phyloP scores from a whole-genome alignment of 2,797 vertebrate species.

The Sebastes trivittatus region DNA sequence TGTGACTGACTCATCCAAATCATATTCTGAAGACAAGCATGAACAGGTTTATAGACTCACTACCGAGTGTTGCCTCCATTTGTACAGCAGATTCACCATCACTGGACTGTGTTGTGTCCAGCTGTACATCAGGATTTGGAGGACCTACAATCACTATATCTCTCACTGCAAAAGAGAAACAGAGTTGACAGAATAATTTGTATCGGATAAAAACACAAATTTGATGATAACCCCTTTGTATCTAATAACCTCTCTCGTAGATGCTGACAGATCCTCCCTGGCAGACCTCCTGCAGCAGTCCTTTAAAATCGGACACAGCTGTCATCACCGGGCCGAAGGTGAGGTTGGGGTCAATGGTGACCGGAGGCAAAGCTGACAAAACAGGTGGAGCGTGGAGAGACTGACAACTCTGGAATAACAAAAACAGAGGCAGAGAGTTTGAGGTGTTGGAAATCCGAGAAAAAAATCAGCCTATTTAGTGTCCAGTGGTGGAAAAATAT shows the following conservation, averaged over 20 bases:
- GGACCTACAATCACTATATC: slow-evolving; percentile 69
- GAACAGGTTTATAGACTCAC: slow-evolving; percentile 48
- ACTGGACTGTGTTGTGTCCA: not conserved
- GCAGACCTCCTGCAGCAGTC: slow-evolving; percentile 80
- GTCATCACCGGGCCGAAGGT: slow-evolving; percentile 69
- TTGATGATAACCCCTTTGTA: not conserved
- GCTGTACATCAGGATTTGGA: slow-evolving; percentile 14
- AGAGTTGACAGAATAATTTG: not conserved
- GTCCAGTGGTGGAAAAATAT: rapidly evolving
- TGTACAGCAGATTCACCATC: slow-evolving; percentile 13
- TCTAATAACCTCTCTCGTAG: slow-evolving; percentile 77
- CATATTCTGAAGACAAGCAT: not conserved
- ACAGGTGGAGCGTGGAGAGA: slow-evolving; percentile 63
- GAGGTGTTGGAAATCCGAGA: not conserved
- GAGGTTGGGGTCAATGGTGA: slow-evolving; percentile 60
- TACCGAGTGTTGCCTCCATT: slow-evolving; percentile 29
- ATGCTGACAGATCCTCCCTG: slow-evolving; percentile 80
- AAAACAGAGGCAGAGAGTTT: not conserved
- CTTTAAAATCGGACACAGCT: slow-evolving; percentile 79
- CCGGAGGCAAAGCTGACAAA: slow-evolving; percentile 51
- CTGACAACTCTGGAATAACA: slow-evolving; percentile 71
- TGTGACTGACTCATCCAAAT: not conserved
- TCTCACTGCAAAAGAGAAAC: slow-evolving; percentile 66
- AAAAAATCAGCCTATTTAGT: not conserved
- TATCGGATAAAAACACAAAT: not conserved